Base-by-base conservation (phyloP, 2,888 invertebrate species). In the Drosophila pseudotalamancana region DNA sequence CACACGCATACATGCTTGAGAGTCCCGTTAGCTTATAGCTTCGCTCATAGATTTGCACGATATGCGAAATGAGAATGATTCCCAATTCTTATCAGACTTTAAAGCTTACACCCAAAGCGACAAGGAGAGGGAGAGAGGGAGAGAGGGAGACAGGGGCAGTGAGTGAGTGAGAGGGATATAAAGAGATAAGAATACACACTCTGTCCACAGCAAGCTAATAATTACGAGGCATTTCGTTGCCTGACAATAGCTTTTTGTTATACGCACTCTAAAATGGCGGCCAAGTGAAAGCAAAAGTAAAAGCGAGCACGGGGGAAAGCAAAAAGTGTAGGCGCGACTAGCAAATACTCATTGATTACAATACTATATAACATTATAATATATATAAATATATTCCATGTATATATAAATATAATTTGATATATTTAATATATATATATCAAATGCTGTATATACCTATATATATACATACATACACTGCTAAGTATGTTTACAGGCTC, bases 171-270 rank as follows among this genome's bases (percentile, higher is more conserved):
- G 4, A 23, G 12, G 8, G 16, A 11, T 2, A 21, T 27, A 35
- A 12, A 6, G 16, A 16, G 27, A n/a, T n/a, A 8, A 19, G 16
- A 21, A 19, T n/a, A 14, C 29, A 35, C 23, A 49, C 9, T n/a
- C 18, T 37, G 11, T 4, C 19, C 11, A 37, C 18, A 25, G 11
- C 11, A 37, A 11, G 27, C 25, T 29, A 14, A 19, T 53, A 34
- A 42, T 16, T 34, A 27, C 34, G 42, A 25, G 12, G 23, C 14
- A 16, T 27, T 12, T 5, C 23, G 19, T 8, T 8, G 27, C 25
- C 48, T 37, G 55, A 62, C 51, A 69, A 50, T 45, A 61, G 42
- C 53, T 63, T 27, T 49, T 40, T 64, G 73, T 60, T 69, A 53
- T 23, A 27, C 25, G 19, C 50, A 51, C 39, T 35, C 18, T 43